phyloP scores from a whole-genome alignment of 2,888 invertebrate genomes.

The Oscheius sp. region DNA sequence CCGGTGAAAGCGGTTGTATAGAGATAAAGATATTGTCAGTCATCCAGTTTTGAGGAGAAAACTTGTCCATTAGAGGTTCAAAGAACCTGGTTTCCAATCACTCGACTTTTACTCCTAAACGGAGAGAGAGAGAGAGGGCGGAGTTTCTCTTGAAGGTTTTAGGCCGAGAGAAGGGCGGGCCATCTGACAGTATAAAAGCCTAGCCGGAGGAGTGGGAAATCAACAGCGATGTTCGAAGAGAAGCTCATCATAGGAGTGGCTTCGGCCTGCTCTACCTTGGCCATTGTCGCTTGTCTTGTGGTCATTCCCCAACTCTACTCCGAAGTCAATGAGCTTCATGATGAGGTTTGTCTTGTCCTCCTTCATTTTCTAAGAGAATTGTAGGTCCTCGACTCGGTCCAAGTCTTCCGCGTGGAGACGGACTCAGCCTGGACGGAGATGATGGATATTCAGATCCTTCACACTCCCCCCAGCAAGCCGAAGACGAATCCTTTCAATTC shows the following conservation, averaged over 20 bases:
- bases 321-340: constrained; percentile 62
- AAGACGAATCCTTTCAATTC: not conserved
- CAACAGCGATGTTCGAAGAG: constrained; percentile 35
- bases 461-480: not conserved
- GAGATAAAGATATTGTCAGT: not conserved
- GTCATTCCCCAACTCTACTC: constrained; percentile 64
- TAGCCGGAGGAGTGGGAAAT: not conserved
- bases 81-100: not conserved
- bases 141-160: not conserved
- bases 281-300: constrained; percentile 61
- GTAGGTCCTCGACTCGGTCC: no score
- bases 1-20: no score
- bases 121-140: not conserved
- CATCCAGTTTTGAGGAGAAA: not conserved
- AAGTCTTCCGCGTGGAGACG: not conserved
- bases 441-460: not conserved
- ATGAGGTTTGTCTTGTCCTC: constrained; percentile 36
- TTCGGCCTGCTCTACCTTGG: constrained; percentile 49
- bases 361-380: no score
- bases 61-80: not conserved
- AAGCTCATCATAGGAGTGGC: constrained; percentile 55
- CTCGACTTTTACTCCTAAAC: no score
- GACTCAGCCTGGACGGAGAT: not conserved
- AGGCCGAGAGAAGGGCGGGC: not conserved
- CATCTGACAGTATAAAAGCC: not conserved